Evolutionary conservation across 1,140 invertebrate species (phyloP).

Genomic region (Prorops nasuta): DNA sequence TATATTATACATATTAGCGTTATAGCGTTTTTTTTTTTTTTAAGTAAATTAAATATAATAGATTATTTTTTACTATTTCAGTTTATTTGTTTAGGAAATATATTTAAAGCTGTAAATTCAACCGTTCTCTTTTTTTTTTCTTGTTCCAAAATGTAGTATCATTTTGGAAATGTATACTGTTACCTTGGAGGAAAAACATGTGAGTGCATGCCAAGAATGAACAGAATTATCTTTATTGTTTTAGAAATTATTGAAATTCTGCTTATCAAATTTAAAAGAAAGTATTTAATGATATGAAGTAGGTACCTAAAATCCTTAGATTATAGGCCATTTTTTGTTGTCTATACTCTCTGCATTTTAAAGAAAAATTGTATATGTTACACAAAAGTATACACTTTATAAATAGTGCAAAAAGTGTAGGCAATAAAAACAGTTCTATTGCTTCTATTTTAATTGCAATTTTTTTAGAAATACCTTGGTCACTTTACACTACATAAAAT

Average conservation of each 20-base stretch:
- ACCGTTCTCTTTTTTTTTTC: constrained; percentile 7
- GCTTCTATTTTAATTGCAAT: no score
- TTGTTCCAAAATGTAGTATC: constrained; percentile 28
- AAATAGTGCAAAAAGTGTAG: no score
- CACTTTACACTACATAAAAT: no score
- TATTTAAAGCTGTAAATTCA: constrained; percentile 38
- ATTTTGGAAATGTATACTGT: constrained; percentile 26
- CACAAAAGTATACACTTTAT: no score
- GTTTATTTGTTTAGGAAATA: constrained; percentile 42
- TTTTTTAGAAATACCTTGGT: no score
- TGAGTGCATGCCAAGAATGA: constrained; percentile 29
- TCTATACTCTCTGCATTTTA: no score
- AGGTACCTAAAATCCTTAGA: constrained; percentile 37
- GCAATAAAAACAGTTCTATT: no score
- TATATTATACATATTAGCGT: constrained; percentile 54
- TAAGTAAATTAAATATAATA: constrained; percentile 46
- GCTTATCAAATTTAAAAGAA: constrained; percentile 26
- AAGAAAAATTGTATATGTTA: no score
- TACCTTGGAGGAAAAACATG: constrained; percentile 23
- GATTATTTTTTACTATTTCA: constrained; percentile 50
- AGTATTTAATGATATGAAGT: constrained; percentile 31
- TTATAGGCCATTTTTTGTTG: no score
- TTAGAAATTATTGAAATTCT: constrained; percentile 25
- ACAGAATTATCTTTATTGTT: constrained; percentile 21
- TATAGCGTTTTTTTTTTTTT: constrained; percentile 43